Percentiles rank a stretch among this genome's conserved stretches.
Evolutionary conservation across 35 echinoderm and acorn worm genomes (phyloP).

Genomic region (Eucidaris tribuloides): DNA sequence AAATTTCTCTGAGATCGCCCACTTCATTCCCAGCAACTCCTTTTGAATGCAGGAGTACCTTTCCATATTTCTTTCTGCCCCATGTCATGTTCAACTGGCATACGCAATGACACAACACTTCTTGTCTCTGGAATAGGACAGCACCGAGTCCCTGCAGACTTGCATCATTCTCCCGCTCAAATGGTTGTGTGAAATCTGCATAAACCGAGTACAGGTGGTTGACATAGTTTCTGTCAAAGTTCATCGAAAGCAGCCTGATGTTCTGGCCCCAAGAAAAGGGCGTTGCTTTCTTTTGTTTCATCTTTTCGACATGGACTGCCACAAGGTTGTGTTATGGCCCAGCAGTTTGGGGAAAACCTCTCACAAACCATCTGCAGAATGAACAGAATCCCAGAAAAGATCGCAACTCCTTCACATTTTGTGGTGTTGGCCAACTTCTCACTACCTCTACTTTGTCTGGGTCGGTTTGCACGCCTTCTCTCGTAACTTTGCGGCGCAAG

Average conservation of each 20-base stretch:
- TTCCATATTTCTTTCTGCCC: slow-evolving; percentile 48
- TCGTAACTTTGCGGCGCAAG: slow-evolving; percentile 45
- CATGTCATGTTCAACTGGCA: slow-evolving; percentile 37
- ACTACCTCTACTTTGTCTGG: slow-evolving; percentile 13
- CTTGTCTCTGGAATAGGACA: slow-evolving; percentile 51
- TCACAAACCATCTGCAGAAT: slow-evolving; percentile 51
- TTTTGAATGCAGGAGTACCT: slow-evolving; percentile 59
- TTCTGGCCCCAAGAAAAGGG: slow-evolving; percentile 34
- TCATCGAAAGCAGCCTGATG: slow-evolving; percentile 42
- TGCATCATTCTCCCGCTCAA: slow-evolving; percentile 55
- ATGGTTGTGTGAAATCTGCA: slow-evolving; percentile 47
- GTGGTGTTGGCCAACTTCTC: slow-evolving; percentile 36
- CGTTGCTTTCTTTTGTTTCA: neutral
- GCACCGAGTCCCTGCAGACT: slow-evolving; percentile 30
- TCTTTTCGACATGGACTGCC: neutral
- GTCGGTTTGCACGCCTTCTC: slow-evolving; percentile 38
- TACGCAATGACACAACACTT: slow-evolving; percentile 42
- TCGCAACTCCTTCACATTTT: slow-evolving; percentile 24
- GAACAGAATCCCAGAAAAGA: slow-evolving; percentile 47
- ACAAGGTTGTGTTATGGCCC: neutral
- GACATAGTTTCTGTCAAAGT: slow-evolving; percentile 29
- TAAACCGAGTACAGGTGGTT: slow-evolving; percentile 68
- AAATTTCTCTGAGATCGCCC: slow-evolving; percentile 75
- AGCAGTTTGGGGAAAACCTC: slow-evolving; percentile 46
- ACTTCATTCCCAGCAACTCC: slow-evolving; percentile 66